Base-by-base conservation (phyloP, 2,113 vertebrate genomes). In the Sylvietta virens region DNA sequence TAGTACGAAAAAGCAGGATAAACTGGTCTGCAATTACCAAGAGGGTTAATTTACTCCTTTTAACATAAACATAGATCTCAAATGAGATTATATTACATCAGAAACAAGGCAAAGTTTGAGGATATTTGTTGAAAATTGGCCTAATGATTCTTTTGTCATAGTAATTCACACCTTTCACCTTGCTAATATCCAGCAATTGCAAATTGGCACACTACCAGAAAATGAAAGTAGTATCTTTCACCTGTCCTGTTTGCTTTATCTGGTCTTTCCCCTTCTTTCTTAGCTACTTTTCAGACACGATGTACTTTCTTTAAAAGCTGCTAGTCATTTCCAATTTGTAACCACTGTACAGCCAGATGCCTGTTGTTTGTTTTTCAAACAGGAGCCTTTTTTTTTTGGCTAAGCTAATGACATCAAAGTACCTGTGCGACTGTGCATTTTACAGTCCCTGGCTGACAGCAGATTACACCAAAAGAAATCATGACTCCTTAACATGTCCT, bases 111-210 rank as follows among this genome's bases (percentile, higher is more conserved):
- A 12, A 91, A 95, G 67, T 97, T 95, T 81, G 64, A 92, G 95
- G 86, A 60, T 86, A 88, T 81, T 95, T 86, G 77, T 74, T 79
- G 65, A 67, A 86, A 86, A 94, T 94, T 81, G 65, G 51, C 48
- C 87, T 92, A 91, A 95, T 92, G 60, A 84, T 70, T 91, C 89
- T 84, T 86, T 92, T 95, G 83, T 92, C 91, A 48, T 71, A 84
- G 65, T 81, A 95, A 94, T 81, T 86, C 77, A 65, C 7, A 19
- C 48, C 81, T 91, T 94, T 92, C 88, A 81, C 83, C n/a, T 86
- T 67, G 31, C 48, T 96, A 84, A 74, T 72, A 94, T 84, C 44
- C 77, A 81, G 72, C 56, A 94, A 95, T 74, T 89, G 60, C 44
- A 90, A 77, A 58, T 28, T 86, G 91, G 86, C 76, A 78, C 27